Conservation (phyloP, 2,797 vertebrate genomes). For the Pseudocheirus occidentalis region DNA sequence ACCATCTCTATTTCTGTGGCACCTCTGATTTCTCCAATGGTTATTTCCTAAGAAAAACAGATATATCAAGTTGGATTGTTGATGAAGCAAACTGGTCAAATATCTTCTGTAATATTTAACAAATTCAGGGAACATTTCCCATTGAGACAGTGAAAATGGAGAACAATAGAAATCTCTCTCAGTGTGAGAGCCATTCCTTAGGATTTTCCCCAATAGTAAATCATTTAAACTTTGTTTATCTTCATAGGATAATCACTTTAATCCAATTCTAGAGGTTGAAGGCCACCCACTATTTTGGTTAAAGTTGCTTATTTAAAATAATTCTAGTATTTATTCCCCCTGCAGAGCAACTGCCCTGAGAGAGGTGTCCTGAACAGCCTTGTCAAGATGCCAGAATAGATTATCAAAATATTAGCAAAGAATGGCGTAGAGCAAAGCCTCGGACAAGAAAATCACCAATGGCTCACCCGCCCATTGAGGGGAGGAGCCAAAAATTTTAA, state of each 20-base stretch:
- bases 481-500: background rate
- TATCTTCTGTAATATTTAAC: background rate
- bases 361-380: background rate
- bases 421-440: background rate
- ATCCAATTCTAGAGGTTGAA: background rate
- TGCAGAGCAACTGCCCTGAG: background rate
- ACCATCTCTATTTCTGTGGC: background rate
- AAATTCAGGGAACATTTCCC: slow-evolving; percentile 35
- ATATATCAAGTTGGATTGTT: background rate
- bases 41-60: background rate
- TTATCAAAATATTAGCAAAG: background rate
- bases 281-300: background rate
- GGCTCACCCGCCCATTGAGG: background rate
- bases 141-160: slow-evolving; percentile 30
- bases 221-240: background rate
- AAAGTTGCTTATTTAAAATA: background rate
- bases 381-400: background rate
- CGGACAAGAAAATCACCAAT: background rate
- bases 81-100: background rate
- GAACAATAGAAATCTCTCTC: background rate
- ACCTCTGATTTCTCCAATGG: background rate
- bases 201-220: background rate
- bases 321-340: background rate
- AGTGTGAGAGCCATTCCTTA: background rate
- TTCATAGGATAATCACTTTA: background rate